Base-by-base conservation (phyloP, 2,888 invertebrate genomes). In the Isotomurus palustris region DNA sequence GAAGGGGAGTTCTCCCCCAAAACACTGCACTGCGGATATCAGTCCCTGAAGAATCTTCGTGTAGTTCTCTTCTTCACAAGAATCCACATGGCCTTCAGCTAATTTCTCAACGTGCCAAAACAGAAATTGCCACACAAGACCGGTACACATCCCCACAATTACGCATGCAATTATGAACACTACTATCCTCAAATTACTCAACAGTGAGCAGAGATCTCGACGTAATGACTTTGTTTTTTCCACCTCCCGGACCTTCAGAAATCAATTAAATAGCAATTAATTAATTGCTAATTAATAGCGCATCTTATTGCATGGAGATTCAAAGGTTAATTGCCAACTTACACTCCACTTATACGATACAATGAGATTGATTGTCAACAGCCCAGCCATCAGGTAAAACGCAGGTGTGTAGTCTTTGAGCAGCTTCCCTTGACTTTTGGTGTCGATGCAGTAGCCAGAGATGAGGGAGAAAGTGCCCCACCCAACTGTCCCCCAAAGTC, bases 401-500 rank as follows among this genome's bases (percentile, higher is more conserved):
- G 89, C 85, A n/a, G 85, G 79, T 0, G 83, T 81, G 71, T 90
- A 91, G 74, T 91, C 82, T 74, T 89, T 89, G 50, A 80, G 76
- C 0, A 78, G 73, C 47, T 77, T 74, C 3, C 83, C 84, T n/a
- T 79, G 76, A 55, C 88, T 89, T 69, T 85, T 81, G 24, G 79
- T 72, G 73, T 91, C 91, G 17, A 91, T 86, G 1, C 91, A 77
- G n/a, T 83, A 78, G 0, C 91, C 92, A 1, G 88, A 81, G 17
- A 88, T 72, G 25, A 89, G 78, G 0, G 88, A 85, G 71, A 89
- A 83, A 49, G 86, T 75, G 19, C 91, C 92, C 84, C 88, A 91
- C 0, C 91, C 93, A 2, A 93, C 78, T 0, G 92, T 87, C 0
- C 94, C 92, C 84, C 87, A 94, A 60, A 91, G 78, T 41, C 91